Conservation (phyloP, 2,797 vertebrate genomes). For the Loris lydekkerianus region DNA sequence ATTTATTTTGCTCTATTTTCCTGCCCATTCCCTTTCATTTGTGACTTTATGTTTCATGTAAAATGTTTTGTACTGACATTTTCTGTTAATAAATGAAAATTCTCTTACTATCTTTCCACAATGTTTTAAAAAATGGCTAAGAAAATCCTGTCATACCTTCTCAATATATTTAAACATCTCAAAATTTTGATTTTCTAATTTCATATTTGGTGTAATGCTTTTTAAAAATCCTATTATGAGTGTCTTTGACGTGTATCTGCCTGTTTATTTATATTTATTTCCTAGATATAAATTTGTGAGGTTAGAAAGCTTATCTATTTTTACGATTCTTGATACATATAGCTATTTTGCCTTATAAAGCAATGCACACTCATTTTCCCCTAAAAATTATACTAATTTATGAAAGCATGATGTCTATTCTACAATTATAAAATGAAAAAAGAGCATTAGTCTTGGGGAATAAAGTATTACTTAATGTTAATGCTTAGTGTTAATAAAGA, state of each 20-base stretch:
- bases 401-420: not conserved
- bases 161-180: not conserved
- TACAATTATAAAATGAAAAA: constrained; percentile 21
- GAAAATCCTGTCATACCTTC: not conserved
- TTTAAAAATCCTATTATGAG: not conserved
- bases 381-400: not conserved
- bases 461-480: constrained; percentile 16
- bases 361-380: not conserved
- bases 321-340: not conserved
- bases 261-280: not conserved
- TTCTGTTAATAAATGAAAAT: not conserved
- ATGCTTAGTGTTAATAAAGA: not conserved
- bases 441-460: not conserved
- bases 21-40: not conserved
- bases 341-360: not conserved
- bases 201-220: not conserved
- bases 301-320: not conserved
- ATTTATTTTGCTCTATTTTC: not conserved
- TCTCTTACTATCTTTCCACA: not conserved
- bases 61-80: not conserved
- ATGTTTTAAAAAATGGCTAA: not conserved
- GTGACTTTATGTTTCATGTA: constrained; percentile 9
- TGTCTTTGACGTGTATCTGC: not conserved
- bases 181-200: not conserved
- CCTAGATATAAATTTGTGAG: not conserved